Percentiles rank a stretch among this genome's conserved stretches.
phyloP scores from a whole-genome alignment of 1,140 invertebrate genomes.

The Cataglyphis hispanica region DNA sequence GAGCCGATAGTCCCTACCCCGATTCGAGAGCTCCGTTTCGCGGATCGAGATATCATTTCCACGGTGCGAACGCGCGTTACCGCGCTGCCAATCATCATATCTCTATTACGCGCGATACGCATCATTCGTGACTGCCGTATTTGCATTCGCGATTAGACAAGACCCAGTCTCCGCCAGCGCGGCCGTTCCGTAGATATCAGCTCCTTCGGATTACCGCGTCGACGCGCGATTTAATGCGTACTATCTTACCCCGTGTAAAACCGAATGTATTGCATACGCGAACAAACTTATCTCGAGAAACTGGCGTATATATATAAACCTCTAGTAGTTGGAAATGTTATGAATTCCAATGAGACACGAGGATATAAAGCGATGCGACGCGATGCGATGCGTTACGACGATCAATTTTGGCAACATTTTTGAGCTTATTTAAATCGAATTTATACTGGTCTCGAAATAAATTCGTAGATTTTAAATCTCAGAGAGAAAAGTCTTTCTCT shows the following conservation, averaged over 20 bases:
- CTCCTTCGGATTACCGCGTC: constrained; percentile 40
- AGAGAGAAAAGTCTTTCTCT: not conserved
- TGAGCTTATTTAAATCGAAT: constrained; percentile 10
- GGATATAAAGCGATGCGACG: constrained; percentile 13
- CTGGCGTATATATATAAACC: not conserved
- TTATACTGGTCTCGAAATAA: constrained; percentile 2
- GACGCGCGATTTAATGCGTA: constrained; percentile 34
- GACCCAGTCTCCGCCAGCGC: not conserved
- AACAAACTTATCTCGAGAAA: constrained; percentile 26
- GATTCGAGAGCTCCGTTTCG: not conserved
- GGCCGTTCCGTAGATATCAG: constrained; percentile 5
- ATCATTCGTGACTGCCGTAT: constrained; percentile 45
- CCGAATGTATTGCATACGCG: not conserved
- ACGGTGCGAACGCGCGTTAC: constrained; percentile 60
- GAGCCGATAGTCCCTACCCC: constrained; percentile 6
- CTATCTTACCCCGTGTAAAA: constrained; percentile 5
- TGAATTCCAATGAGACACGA: constrained; percentile 27
- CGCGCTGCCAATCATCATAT: constrained; percentile 63
- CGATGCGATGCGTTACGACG: not conserved
- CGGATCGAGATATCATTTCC: constrained; percentile 69
- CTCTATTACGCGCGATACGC: constrained; percentile 47
- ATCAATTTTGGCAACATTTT: constrained; percentile 33
- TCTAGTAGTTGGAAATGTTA: constrained; percentile 12
- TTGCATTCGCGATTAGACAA: constrained; percentile 55
- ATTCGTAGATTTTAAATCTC: not conserved